Base-by-base conservation (phyloP, 1,140 invertebrate genomes). In the Bacillus rossius region DNA sequence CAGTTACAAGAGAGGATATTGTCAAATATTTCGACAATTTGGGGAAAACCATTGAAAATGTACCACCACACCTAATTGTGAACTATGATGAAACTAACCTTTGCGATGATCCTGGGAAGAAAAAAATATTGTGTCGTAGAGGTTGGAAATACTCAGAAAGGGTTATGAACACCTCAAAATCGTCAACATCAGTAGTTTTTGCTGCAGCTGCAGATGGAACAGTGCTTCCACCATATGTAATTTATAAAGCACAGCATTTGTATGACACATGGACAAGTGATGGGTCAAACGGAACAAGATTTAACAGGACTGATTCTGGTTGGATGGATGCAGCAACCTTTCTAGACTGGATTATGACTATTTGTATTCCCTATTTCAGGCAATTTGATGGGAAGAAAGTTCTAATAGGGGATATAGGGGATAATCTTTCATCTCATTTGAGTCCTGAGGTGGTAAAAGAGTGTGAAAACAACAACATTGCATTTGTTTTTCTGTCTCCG, bases 401-500 rank as follows among this genome's bases (percentile, higher is more conserved):
- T 45, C 43, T 45, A 3, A 45, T 45, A 20, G 43, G 43, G 17
- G 43, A 45, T 25, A 45, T 45, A 20, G 43, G 43, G 17, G 43
- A 45, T 25, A 45, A 45, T 25, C 43, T 45, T 5, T 45, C 43
- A 25, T 45, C 43, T 45, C 43, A 45, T 45, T 45, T 45, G 23
- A 25, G 8, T 20, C 43, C 43, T 25, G 43, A 45, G 17, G 23
- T 45, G 17, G n/a, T 45, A 5, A 45, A 45, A 45, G 4, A 53
- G 19, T 67, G 67, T 58, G 22, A 64, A 45, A 40, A 69, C 65
- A 64, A 69, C 60, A 49, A 75, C 47, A 67, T 73, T 20, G 47
- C 55, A 14, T 69, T 74, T 51, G 56, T 74, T 20, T 72, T 64
- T 49, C 56, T 76, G 13, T 72, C 76, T 40, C 48, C 70, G 25